These are phyloP conservation scores for Tricholauxania praeusta DNA, from an alignment of 2,888 invertebrate genomes.

Conservation along the genomic window DNA sequence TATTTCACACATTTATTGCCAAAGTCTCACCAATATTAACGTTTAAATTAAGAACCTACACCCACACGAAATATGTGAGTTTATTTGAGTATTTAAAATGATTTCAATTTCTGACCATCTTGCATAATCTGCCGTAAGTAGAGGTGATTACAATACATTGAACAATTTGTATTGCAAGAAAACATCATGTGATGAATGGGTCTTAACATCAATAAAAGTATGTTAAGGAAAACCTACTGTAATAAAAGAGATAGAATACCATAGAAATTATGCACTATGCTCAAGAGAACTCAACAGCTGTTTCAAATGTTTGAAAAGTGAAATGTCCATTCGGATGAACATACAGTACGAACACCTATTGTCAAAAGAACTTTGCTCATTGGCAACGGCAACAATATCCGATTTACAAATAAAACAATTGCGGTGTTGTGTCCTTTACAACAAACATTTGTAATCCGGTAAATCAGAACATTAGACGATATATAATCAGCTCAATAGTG, in stretches of 20 bases:
- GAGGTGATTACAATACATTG: conserved; percentile 59
- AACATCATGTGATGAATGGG: not conserved
- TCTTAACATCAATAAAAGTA: not conserved
- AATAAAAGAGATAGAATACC: not conserved
- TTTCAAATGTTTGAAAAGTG: conserved; percentile 18
- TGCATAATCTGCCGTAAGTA: conserved; percentile 65
- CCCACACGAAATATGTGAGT: conserved; percentile 42
- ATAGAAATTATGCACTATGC: not conserved
- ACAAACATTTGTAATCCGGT: conserved; percentile 63
- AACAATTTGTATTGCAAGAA: not conserved
- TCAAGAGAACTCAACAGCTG: conserved; percentile 34
- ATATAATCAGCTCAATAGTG: conserved; percentile 4
- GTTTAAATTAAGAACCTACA: conserved; percentile 59
- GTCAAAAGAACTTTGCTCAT: conserved; percentile 11
- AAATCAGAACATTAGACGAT: conserved; percentile 51
- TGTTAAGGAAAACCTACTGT: conserved; percentile 50
- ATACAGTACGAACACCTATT: not conserved
- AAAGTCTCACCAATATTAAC: conserved; percentile 50
- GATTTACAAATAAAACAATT: conserved; percentile 67
- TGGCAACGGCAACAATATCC: conserved; percentile 53
- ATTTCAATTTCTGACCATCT: conserved; percentile 39
- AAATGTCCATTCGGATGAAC: conserved; percentile 17
- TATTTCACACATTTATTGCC: conserved; percentile 52
- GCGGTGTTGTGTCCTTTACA: conserved; percentile 57
- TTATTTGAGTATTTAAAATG: no score